Conservation (phyloP, 2,797 vertebrate species). For the Notamacropus eugenii region DNA sequence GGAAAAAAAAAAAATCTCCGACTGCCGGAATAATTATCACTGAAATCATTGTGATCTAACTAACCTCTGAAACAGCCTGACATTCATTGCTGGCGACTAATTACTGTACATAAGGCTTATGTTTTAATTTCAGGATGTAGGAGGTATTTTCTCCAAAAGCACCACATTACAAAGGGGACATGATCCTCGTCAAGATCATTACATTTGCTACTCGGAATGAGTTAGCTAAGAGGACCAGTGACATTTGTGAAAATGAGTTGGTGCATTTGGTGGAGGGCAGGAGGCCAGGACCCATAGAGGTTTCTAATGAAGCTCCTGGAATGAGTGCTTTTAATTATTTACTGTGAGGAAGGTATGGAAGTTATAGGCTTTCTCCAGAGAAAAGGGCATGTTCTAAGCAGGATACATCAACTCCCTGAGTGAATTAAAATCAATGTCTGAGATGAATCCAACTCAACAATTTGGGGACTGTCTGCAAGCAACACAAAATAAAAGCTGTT, state of each 20-base stretch:
- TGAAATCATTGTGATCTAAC: constrained; percentile 79
- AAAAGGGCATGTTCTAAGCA: constrained; percentile 69
- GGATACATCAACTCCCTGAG: constrained; percentile 69
- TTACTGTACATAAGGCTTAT: constrained; percentile 79
- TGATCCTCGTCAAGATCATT: constrained; percentile 80
- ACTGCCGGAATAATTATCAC: constrained; percentile 73
- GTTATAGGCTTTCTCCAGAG: constrained; percentile 65
- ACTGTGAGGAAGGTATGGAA: constrained; percentile 55
- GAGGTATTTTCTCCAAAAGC: constrained; percentile 77
- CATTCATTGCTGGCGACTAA: constrained; percentile 80
- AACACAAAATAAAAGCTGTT: constrained; percentile 58
- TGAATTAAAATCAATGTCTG: constrained; percentile 70
- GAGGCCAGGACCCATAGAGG: constrained; percentile 68
- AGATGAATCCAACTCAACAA: constrained; percentile 70
- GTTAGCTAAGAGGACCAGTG: constrained; percentile 68
- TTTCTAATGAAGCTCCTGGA: constrained; percentile 62
- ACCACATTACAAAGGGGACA: constrained; percentile 75
- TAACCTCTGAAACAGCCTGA: constrained; percentile 71
- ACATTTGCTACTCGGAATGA: constrained; percentile 76
- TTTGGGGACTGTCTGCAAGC: constrained; percentile 60
- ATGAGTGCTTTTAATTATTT: constrained; percentile 81
- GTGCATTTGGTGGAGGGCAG: constrained; percentile 72
- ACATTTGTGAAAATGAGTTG: constrained; percentile 80
- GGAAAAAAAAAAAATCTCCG: constrained; percentile 64
- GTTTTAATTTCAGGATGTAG: constrained; percentile 83